Base-by-base conservation (phyloP, 2,797 vertebrate genomes). In the Microhierax caerulescens region DNA sequence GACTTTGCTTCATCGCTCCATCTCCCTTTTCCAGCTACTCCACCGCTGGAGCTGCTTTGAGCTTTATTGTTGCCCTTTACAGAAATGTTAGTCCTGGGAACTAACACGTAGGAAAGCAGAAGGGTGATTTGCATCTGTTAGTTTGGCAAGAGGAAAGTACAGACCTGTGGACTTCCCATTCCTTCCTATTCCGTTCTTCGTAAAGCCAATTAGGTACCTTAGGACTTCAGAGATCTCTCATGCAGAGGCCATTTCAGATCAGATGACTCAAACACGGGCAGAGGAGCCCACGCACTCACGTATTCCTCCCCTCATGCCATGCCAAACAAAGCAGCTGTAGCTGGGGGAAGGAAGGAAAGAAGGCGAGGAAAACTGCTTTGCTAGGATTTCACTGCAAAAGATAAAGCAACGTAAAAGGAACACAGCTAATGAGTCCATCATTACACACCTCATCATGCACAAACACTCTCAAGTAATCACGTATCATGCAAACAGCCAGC, bases 1-100 rank as follows among this genome's bases (percentile, higher is more conserved):
- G 25, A 72, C 72, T 45, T 51, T 67, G 23, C 7, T 90, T 95
- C 88, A 65, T 78, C 88, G 54, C 43, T 93, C 43, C 47, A 30
- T 57, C 63, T 95, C 59, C 36, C 64, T 95, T 93, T 53, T 57
- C 30, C 73, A 91, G 77, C 32, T 56, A 56, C 83, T 91, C 72
- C 25, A 24, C 74, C 91, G 53, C 23, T 67, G 56, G 41, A 94
- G 63, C 68, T 74, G 72, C 48, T 95, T 65, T 57, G 32, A 5
- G 6, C 48, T 95, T 97, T 63, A 69, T 53, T 43, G 75, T 54
- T 93, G 37, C 13, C 67, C 24, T 85, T 95, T 45, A 45, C 36
- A 54, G 51, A 93, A 89, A 73, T 90, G 93, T 97, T 85, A 91
- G 95, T 92, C 90, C 74, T 88, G 22, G n/a, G 77, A 85, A 92